These are phyloP conservation scores for Cotesia congregata DNA, from an alignment of 2,888 invertebrate genomes.

Conservation along the genomic window DNA sequence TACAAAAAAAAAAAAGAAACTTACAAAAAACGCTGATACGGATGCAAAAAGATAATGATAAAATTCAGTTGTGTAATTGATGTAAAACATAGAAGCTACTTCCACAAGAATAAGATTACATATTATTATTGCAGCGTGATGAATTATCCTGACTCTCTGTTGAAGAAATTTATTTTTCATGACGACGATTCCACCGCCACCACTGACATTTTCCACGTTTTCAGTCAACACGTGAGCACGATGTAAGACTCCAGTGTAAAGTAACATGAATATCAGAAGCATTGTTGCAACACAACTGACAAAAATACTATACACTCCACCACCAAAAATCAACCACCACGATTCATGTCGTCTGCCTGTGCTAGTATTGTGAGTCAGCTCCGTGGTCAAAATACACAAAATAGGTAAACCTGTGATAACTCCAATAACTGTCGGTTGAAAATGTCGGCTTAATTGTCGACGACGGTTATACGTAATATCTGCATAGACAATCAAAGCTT, in stretches of 20 bases:
- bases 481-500: slow-evolving; percentile 79
- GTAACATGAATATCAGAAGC: slow-evolving; percentile 77
- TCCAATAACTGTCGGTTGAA: slow-evolving; percentile 77
- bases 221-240: slow-evolving; percentile 62
- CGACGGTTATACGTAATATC: slow-evolving; percentile 76
- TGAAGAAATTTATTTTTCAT: slow-evolving; percentile 66
- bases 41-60: slow-evolving; percentile 76
- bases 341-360: slow-evolving; percentile 74
- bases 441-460: slow-evolving; percentile 67
- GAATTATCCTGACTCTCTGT: slow-evolving; percentile 74
- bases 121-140: slow-evolving; percentile 76
- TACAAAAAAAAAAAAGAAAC: slow-evolving; percentile 55
- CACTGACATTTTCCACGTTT: slow-evolving; percentile 43
- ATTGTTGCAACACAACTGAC: slow-evolving; percentile 79
- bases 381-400: slow-evolving; percentile 77
- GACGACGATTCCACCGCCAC: slow-evolving; percentile 48
- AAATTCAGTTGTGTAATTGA: slow-evolving; percentile 75
- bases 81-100: slow-evolving; percentile 76
- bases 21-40: slow-evolving; percentile 75
- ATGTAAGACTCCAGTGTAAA: slow-evolving; percentile 77
- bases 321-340: slow-evolving; percentile 77
- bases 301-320: slow-evolving; percentile 77
- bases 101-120: slow-evolving; percentile 75
- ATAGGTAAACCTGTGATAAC: slow-evolving; percentile 80
- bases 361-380: slow-evolving; percentile 76